Conservation (phyloP, 2,113 vertebrate genomes). For the Meleagris gallopavo region DNA sequence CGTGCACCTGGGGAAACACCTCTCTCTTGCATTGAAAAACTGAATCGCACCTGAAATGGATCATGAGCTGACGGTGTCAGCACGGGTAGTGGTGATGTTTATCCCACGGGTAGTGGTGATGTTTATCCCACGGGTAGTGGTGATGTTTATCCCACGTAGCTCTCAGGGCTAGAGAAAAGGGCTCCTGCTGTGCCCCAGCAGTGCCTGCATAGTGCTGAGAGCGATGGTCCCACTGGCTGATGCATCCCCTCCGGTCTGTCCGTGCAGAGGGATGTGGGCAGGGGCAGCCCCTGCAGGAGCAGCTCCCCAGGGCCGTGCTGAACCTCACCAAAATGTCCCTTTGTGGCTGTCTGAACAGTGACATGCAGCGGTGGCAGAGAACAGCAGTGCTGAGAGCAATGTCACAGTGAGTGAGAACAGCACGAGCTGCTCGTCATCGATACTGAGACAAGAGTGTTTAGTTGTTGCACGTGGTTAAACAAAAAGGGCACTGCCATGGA, state of each 20-base stretch:
- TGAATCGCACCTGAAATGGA: background rate
- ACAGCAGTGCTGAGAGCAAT: background rate
- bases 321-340: background rate
- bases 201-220: too few relatives aligned
- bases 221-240: too few relatives aligned
- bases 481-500: background rate
- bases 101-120: too few relatives aligned
- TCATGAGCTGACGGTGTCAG: background rate
- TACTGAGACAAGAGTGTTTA: background rate
- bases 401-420: background rate
- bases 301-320: background rate
- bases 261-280: background rate
- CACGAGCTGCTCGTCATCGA: fast-evolving
- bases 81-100: too few relatives aligned
- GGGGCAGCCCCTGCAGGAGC: background rate
- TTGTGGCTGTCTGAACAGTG: background rate
- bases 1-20: fast-evolving
- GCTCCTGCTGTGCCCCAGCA: too few relatives aligned
- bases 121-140: background rate
- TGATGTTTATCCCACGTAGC: background rate
- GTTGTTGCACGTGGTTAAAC: background rate
- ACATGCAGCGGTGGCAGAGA: background rate
- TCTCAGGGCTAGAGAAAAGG: background rate
- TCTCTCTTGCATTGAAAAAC: background rate
- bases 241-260: too few relatives aligned